Conservation (phyloP, 2,113 vertebrate species). For the Lycaon pictus region DNA sequence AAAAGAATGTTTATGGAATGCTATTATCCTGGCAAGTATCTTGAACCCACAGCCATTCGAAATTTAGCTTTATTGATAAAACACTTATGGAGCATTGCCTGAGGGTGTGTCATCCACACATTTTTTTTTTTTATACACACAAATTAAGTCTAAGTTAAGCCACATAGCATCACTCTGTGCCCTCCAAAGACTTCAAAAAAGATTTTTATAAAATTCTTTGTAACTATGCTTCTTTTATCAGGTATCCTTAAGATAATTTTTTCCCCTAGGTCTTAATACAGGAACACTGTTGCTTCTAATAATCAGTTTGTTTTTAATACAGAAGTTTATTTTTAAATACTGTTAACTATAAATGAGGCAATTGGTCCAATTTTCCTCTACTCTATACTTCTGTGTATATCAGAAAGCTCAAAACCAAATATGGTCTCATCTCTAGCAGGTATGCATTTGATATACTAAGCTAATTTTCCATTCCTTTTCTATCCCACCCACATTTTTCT, state of each 20-base stretch:
- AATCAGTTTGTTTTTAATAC: not conserved
- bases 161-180: not conserved
- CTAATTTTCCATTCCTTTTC: not conserved
- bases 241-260: not conserved
- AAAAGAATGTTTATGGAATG: not conserved
- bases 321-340: not conserved
- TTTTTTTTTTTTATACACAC: not conserved
- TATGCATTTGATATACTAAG: not conserved
- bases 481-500: not conserved
- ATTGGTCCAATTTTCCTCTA: not conserved
- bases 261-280: not conserved
- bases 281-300: not conserved
- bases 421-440: not conserved
- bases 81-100: not conserved
- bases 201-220: not conserved
- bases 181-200: not conserved
- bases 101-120: not conserved
- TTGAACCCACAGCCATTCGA: not conserved
- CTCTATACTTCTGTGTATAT: not conserved
- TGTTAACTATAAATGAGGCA: not conserved
- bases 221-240: not conserved
- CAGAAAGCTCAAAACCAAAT: not conserved
- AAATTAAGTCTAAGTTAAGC: conserved; percentile 12
- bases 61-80: not conserved
- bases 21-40: not conserved